phyloP scores from a whole-genome alignment of 2,113 vertebrate genomes.

The Felis chaus region DNA sequence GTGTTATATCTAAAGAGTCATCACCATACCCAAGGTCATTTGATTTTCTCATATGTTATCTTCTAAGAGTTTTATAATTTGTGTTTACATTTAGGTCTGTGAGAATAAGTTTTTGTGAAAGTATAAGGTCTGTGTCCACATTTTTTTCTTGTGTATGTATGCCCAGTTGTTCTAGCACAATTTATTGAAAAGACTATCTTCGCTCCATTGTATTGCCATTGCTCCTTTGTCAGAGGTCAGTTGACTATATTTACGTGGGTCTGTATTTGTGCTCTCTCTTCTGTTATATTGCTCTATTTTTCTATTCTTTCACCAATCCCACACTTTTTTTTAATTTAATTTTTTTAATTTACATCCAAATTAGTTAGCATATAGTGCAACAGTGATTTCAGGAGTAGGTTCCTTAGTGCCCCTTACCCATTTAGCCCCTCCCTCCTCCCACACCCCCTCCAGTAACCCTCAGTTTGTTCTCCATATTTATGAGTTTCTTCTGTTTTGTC shows the following conservation, averaged over 20 bases:
- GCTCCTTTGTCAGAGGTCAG: neutral
- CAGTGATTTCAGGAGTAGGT: too few relatives aligned
- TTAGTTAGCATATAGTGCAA: too few relatives aligned
- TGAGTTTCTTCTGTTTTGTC: too few relatives aligned
- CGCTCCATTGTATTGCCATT: neutral
- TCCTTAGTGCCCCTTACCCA: too few relatives aligned
- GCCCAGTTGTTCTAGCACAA: neutral
- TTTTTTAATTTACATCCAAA: too few relatives aligned
- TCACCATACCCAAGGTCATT: neutral
- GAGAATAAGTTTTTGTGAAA: conserved; percentile 5
- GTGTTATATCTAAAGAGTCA: neutral
- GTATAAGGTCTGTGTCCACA: neutral
- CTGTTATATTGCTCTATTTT: neutral
- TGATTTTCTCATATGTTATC: neutral
- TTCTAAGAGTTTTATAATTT: neutral
- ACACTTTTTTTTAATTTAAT: neutral
- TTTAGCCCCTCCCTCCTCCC: too few relatives aligned
- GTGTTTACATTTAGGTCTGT: neutral
- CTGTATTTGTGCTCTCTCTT: neutral
- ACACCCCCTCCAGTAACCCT: too few relatives aligned
- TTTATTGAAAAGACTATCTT: neutral
- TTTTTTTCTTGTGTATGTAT: neutral
- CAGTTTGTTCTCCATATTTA: too few relatives aligned
- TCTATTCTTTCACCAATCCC: neutral
- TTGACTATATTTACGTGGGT: neutral